Percentiles rank a stretch among this genome's conserved stretches.
These are phyloP conservation scores for Drosophila atripex DNA, from an alignment of 2,888 invertebrate species.

Conservation along the genomic window DNA sequence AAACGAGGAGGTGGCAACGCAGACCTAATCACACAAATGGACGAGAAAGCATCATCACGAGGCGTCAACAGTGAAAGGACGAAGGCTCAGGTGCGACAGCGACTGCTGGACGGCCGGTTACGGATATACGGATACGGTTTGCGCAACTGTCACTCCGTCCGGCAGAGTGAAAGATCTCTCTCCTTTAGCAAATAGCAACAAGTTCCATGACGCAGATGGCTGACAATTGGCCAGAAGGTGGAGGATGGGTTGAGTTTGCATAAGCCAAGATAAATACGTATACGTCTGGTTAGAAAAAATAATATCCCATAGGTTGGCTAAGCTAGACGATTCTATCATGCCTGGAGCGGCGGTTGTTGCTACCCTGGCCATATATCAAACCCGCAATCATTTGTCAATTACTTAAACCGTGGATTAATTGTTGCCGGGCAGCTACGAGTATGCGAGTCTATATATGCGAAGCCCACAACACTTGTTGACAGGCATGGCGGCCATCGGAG, in stretches of 20 bases:
- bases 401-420: slow-evolving; percentile 74
- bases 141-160: slow-evolving; percentile 23
- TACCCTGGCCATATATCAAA: slow-evolving; percentile 51
- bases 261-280: slow-evolving; percentile 58
- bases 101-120: slow-evolving; percentile 3
- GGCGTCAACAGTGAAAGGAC: slow-evolving; percentile 47
- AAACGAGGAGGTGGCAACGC: slow-evolving; percentile 11
- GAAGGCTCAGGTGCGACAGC: slow-evolving; percentile 33
- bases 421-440: slow-evolving; percentile 37
- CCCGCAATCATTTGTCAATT: slow-evolving; percentile 77
- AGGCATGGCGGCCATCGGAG: slow-evolving; percentile 54
- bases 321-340: slow-evolving; percentile 37
- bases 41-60: slow-evolving; percentile 40
- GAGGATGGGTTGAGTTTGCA: slow-evolving; percentile 47
- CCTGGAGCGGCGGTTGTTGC: slow-evolving; percentile 28
- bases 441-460: not conserved
- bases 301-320: slow-evolving; percentile 10
- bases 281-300: not conserved
- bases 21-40: slow-evolving; percentile 73
- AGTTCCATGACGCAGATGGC: slow-evolving; percentile 54
- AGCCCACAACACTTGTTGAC: slow-evolving; percentile 42
- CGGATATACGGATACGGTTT: slow-evolving; percentile 42
- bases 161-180: slow-evolving; percentile 22
- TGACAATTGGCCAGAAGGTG: slow-evolving; percentile 7
- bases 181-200: slow-evolving; percentile 41